Evolutionary conservation across 2,797 vertebrate species (phyloP), one percentile per base, ranked within the genome.

Genomic region (Takifugu ocellatus): DNA sequence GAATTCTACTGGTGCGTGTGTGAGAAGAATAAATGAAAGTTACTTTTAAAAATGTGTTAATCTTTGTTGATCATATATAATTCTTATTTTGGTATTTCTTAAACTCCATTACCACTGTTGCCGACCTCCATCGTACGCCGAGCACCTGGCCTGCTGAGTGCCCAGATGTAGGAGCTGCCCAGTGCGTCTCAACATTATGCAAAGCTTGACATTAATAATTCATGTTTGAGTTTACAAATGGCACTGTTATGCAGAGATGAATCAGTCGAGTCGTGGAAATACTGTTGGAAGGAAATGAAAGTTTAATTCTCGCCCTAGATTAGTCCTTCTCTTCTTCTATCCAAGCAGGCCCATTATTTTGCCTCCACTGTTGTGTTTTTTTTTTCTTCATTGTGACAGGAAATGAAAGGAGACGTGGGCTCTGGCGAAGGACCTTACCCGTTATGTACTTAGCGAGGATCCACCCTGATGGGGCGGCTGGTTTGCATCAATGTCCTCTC

Each of bases 291-390:
- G 82, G 78, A 87, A 84, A 91, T 92, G 82, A 88, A 91, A 88
- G 79, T 90, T 91, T 88, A 87, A 92, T 91, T 88, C 81, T 65
- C 90, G 87, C 85, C 87, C 88, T 84, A 90, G 85, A 90, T 90
- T 88, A 88, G 85, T 83, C 71, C 77, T 81, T 77, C 70, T 85
- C 81, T 47, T 21, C 21, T 21, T 21, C 21, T 69, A 75, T 86
- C 78, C 68, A 75, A 83, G 71, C 78, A 79, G 84, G 68, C 65
- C 81, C 81, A 76, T 89, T 87, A 86, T 90, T 88, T 84, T 79
- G 70, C 83, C 72, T 70, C 61, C 61, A 29, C 77, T 56, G 6
- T 70, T 73, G 63, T 76, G 16, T 46, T 2, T 46, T 46, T 21
- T 46, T 46, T 71, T 79, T 67, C 68, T 66, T 62, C 17, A 43